Conservation (phyloP, 2,797 vertebrate genomes). For the Anguilla anguilla region DNA sequence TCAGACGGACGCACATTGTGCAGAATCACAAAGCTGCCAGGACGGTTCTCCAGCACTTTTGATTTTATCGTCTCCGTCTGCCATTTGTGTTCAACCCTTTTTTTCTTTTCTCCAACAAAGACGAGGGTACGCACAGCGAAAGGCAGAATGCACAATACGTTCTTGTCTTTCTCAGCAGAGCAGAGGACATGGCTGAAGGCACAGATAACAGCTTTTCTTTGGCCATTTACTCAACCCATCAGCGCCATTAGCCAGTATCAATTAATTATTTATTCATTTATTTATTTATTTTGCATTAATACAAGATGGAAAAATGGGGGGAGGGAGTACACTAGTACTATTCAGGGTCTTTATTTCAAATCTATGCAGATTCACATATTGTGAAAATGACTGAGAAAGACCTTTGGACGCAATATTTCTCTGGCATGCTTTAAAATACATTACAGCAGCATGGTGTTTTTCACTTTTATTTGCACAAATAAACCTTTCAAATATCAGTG, state of each 20-base stretch:
- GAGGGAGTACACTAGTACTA: neutral
- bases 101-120: slow-evolving; percentile 4
- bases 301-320: slow-evolving; percentile 10
- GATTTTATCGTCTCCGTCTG: neutral
- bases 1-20: neutral
- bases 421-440: neutral
- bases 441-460: neutral
- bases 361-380: neutral
- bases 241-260: slow-evolving; percentile 45
- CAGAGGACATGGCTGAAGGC: neutral
- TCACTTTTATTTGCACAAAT: neutral
- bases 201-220: neutral
- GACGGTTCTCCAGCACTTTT: neutral
- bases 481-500: neutral
- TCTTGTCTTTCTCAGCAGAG: neutral
- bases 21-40: neutral
- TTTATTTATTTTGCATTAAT: slow-evolving; percentile 31
- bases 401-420: neutral
- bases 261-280: slow-evolving; percentile 21
- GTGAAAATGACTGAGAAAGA: neutral
- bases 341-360: neutral
- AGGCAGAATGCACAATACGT: neutral
- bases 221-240: neutral
- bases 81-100: neutral
- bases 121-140: neutral